Evolutionary conservation across 2,113 vertebrate species (phyloP), one percentile per base, ranked within the genome.

Genomic region (Xenotilapia flavipinnis): DNA sequence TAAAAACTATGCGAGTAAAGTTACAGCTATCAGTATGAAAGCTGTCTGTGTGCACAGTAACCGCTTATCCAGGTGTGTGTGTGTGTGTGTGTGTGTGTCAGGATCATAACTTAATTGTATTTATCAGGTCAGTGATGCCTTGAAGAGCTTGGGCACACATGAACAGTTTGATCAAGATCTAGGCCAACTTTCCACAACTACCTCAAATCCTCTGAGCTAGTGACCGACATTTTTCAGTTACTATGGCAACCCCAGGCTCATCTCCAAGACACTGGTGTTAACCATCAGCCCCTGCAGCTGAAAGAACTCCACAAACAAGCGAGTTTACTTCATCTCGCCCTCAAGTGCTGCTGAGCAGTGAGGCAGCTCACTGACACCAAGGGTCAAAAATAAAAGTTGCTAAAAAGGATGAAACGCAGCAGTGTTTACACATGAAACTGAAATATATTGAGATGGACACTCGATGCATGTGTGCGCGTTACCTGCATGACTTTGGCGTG

Each of bases 401-500:
- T 36, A 9, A 42, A 15, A 42, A 56, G 21, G 47, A 13, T 7
- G 6, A 62, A 31, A 7, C 15, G 26, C 1, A 79, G 8, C 10
- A 21, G 8, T 31, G 10, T 77, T 77, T 12, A 49, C 17, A 31
- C 7, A 58, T 8, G 7, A 68, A 26, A 6, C 13, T 45, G 38
- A 80, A 51, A 54, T 28, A n/a, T 65, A 65, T 5, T 65, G 33
- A 65, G 60, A 38, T 7, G 14, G 12, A 55, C 31, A 26, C 15
- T 9, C 21, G 6, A 77, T n/a, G 14, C 45, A 68, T 6, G 9
- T 53, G 42, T 7, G 19, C 4, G n/a, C 15, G 58, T 93, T 96
- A 99, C 98, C 98, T 99, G 98, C 98, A 98, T 99, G 92, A 99
- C 98, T 92, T 99, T 99, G 96, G 98, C 96, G 21, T 99, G 98